These are phyloP conservation scores for Raillietiella orientalis DNA, from an alignment of 2,888 invertebrate species.

Conservation along the genomic window DNA sequence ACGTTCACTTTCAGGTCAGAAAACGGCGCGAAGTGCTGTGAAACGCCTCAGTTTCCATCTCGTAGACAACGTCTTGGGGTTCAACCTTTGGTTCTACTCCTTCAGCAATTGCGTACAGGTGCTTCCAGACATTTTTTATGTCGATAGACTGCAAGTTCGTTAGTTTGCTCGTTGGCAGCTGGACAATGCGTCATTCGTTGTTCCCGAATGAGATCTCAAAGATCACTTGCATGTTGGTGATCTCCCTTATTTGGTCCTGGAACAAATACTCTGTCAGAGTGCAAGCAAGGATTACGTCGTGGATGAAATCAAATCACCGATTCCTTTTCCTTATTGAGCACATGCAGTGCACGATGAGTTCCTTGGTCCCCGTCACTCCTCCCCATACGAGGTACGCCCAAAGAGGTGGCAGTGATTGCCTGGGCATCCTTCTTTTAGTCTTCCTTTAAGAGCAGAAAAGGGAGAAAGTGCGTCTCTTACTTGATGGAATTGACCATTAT, in stretches of 20 bases:
- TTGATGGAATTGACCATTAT: slow-evolving; percentile 6
- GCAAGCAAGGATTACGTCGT: slow-evolving; percentile 15
- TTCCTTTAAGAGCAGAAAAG: not conserved
- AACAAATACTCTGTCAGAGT: slow-evolving; percentile 13
- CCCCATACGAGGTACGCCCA: slow-evolving; percentile 11
- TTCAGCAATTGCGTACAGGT: slow-evolving; percentile 12
- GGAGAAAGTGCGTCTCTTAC: slow-evolving; percentile 5
- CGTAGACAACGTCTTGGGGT: slow-evolving; percentile 12
- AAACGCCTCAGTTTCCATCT: slow-evolving; percentile 10
- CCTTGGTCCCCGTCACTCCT: slow-evolving; percentile 8
- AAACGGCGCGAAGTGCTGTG: slow-evolving; percentile 36
- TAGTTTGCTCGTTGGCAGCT: slow-evolving; percentile 5
- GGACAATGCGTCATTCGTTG: slow-evolving; percentile 6
- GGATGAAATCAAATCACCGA: slow-evolving; percentile 10
- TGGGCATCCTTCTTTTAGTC: not conserved
- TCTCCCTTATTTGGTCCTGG: slow-evolving; percentile 10
- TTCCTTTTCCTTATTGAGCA: slow-evolving; percentile 10
- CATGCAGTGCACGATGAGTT: slow-evolving; percentile 11
- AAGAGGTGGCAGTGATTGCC: slow-evolving; percentile 12
- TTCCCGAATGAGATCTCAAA: slow-evolving; percentile 12
- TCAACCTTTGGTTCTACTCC: slow-evolving; percentile 16
- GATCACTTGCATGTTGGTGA: slow-evolving; percentile 10
- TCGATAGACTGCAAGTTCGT: slow-evolving; percentile 6
- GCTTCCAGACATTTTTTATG: slow-evolving; percentile 13
- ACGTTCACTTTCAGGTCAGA: slow-evolving; percentile 42